phyloP scores from a whole-genome alignment of 2,113 vertebrate species.

The Eubucco bourcierii region DNA sequence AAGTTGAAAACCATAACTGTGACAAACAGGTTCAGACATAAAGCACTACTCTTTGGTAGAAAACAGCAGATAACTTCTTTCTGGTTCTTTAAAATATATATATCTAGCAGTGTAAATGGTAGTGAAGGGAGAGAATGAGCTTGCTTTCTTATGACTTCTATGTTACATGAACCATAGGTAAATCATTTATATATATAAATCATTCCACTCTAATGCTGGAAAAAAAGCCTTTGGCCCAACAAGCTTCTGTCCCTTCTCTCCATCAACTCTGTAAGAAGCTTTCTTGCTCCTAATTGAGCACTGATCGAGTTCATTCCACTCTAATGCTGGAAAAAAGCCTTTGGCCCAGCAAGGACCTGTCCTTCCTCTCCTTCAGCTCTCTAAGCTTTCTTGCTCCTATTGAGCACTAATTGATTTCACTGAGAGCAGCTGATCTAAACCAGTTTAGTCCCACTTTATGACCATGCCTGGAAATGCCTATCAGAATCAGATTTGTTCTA shows the following conservation, averaged over 20 bases:
- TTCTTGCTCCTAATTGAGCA: no score
- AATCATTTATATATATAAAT: background rate
- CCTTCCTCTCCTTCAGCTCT: background rate
- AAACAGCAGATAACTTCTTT: background rate
- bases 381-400: background rate
- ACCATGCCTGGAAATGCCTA: background rate
- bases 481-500: background rate
- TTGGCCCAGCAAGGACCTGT: no score
- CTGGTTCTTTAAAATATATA: background rate
- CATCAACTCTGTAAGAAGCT: no score
- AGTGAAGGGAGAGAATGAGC: background rate
- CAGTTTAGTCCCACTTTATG: background rate
- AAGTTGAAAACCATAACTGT: background rate
- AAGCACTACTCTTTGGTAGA: background rate
- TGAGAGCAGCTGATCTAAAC: background rate
- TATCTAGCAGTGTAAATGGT: background rate
- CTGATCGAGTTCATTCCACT: no score
- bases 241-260: rapidly evolving
- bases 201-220: rapidly evolving
- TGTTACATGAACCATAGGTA: rapidly evolving
- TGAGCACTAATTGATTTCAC: background rate
- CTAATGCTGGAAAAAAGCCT: no score
- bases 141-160: background rate
- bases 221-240: background rate
- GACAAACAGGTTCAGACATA: background rate